A percentile compares a stretch with the other conserved stretches of the same genome.
Conservation (phyloP, 2,797 vertebrate species). For the Siniperca undulata region DNA sequence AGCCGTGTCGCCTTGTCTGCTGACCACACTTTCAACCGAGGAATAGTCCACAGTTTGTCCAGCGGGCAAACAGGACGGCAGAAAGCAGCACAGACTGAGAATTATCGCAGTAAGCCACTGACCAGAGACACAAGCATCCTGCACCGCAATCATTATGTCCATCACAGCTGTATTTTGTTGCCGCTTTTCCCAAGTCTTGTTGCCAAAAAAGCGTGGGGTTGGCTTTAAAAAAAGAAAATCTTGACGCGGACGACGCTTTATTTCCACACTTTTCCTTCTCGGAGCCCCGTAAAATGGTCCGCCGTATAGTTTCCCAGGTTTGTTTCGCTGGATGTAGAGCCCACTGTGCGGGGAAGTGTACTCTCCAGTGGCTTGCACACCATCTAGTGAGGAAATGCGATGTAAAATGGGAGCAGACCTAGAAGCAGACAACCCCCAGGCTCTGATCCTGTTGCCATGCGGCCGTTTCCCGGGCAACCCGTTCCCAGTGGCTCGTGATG, state of each 20-base stretch:
- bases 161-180: constrained; percentile 86
- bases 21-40: constrained; percentile 94
- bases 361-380: constrained; percentile 93
- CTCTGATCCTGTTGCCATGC: constrained; percentile 99
- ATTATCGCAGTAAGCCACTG: constrained; percentile 94
- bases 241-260: constrained; percentile 63
- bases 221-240: constrained; percentile 45
- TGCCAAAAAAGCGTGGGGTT: constrained; percentile 40
- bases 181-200: constrained; percentile 72
- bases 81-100: constrained; percentile 95
- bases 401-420: constrained; percentile 91
- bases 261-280: constrained; percentile 77
- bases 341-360: constrained; percentile 84
- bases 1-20: constrained; percentile 97
- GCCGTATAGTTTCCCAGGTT: constrained; percentile 81
- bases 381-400: constrained; percentile 94
- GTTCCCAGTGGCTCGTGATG: constrained; percentile 90
- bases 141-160: constrained; percentile 96
- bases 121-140: constrained; percentile 95
- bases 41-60: constrained; percentile 95
- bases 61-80: constrained; percentile 93
- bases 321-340: constrained; percentile 80
- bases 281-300: constrained; percentile 75
- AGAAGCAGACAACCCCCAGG: constrained; percentile 93
- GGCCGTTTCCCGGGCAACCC: constrained; percentile 99